Base-by-base conservation (phyloP, 1,140 invertebrate species). In the Acromyrmex heyeri region DNA sequence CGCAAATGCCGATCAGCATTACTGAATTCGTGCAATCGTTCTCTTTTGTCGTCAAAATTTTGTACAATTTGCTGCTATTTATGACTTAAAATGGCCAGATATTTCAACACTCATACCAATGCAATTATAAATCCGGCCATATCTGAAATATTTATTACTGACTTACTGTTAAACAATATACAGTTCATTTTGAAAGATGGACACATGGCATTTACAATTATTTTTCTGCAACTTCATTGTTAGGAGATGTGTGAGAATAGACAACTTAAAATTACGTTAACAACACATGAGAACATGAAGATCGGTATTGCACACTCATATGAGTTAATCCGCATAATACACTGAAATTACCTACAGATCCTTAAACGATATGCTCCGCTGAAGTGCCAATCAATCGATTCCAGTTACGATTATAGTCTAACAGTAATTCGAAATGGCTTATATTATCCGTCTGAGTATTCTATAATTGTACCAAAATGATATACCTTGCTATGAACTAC, bases 371-470 rank as follows among this genome's bases (percentile, higher is more conserved):
- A 8, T 69, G 14, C 18, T 76, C 16, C 73, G 18, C 30, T n/a
- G n/a, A 8, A 69, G 30, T 7, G 0, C 4, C 48, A 30, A 55
- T 79, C 62, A 65, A 76, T 76, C 57, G 59, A 79, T 79, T n/a
- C 48, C 48, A 69, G 21, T 69, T 79, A 79, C 18, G 30, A 67
- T 14, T 30, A 18, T 34, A 21, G 3, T 38, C 48, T 24, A 21
- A 69, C 62, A 69, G 48, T 67, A 79, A 79, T 79, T 79, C 27
- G 62, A 55, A 50, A 69, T 79, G 55, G 48, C n/a, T 79, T 79
- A 69, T 69, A 38, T 38, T 79, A 79, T 55, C n/a, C n/a, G n/a
- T 67, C 27, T 67, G 61, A 18, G 2, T 79, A 18, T 69, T 48
- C 77, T 38, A 24, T 65, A 67, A 79, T 55, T 79, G 4, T 21